These are phyloP conservation scores for Copidosoma aretas DNA, from an alignment of 2,888 invertebrate genomes.

Conservation along the genomic window DNA sequence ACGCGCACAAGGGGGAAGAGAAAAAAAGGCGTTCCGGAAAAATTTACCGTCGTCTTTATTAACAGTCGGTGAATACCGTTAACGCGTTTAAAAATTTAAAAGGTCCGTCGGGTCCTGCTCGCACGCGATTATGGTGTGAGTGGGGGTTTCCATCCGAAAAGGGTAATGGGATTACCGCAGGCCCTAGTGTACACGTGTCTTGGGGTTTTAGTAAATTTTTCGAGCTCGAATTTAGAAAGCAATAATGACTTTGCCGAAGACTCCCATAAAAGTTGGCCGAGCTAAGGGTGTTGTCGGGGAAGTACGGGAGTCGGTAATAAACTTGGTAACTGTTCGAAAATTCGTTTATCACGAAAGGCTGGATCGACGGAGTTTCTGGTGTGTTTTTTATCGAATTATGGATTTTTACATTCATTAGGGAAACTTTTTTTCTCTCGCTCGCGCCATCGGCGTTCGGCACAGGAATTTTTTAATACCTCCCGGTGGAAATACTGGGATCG, in stretches of 20 bases:
- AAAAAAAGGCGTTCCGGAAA: neutral
- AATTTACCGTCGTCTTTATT: neutral
- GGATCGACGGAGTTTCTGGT: no score
- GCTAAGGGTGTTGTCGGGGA: neutral
- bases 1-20: constrained; percentile 2
- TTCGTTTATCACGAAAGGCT: neutral
- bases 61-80: no score
- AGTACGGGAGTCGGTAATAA: neutral
- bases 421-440: no score
- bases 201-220: neutral
- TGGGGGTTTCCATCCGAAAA: no score
- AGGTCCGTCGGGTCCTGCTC: no score
- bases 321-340: neutral
- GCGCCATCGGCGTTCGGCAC: no score
- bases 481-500: no score
- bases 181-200: no score
- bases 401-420: neutral
- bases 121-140: no score
- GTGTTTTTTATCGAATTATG: neutral
- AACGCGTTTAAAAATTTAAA: no score
- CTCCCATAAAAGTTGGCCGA: neutral
- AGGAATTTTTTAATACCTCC: no score
- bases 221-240: neutral
- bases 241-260: neutral
- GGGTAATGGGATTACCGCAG: no score